Conservation (phyloP, 2,797 vertebrate genomes). For the Sebastes minor region DNA sequence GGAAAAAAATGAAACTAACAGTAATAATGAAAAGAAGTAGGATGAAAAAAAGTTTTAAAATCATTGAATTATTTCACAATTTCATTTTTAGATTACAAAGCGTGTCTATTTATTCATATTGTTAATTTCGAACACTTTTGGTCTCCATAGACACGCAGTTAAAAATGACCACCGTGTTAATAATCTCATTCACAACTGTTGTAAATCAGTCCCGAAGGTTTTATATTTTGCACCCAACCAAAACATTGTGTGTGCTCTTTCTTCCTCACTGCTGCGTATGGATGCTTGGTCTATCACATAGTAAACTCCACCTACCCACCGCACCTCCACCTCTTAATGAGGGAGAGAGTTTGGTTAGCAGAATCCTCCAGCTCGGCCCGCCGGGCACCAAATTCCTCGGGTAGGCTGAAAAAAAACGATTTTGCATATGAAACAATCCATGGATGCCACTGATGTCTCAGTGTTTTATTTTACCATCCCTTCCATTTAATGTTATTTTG, state of each 20-base stretch:
- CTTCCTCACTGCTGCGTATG: constrained; percentile 94
- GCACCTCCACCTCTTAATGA: constrained; percentile 99
- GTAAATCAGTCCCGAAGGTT: background rate
- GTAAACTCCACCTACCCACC: constrained; percentile 99
- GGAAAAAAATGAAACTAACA: background rate
- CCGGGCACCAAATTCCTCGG: constrained; percentile 99
- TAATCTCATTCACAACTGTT: background rate
- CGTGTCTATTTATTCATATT: background rate
- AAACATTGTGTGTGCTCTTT: constrained; percentile 85
- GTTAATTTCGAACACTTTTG: background rate
- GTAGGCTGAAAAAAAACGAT: constrained; percentile 83
- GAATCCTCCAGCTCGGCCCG: constrained; percentile 99
- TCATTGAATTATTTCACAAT: background rate
- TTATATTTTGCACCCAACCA: constrained; percentile 39
- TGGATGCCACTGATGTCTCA: constrained; percentile 84
- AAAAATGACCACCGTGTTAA: background rate
- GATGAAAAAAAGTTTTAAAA: background rate
- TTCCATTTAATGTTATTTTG: constrained; percentile 27
- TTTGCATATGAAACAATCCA: constrained; percentile 88
- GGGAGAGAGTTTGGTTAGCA: constrained; percentile 99
- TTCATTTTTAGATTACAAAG: background rate
- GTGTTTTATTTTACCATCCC: constrained; percentile 65
- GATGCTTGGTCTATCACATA: constrained; percentile 85
- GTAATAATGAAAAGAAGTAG: background rate
- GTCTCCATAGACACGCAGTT: background rate